Conservation (phyloP, 2,797 vertebrate genomes). For the Heterohyrax brucei region DNA sequence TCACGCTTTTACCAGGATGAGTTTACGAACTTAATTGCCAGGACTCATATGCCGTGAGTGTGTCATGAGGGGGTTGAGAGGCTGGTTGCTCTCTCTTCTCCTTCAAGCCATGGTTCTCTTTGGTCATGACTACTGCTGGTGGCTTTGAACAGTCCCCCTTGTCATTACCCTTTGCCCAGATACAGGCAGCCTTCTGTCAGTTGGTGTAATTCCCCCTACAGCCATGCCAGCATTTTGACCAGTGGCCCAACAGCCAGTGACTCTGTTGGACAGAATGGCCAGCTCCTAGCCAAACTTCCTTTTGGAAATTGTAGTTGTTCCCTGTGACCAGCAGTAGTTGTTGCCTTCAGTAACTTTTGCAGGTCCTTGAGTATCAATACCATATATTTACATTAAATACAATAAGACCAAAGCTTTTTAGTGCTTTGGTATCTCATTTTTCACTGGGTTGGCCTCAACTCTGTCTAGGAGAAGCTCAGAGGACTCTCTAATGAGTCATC, state of each 20-base stretch:
- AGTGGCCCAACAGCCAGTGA: background rate
- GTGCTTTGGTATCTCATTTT: background rate
- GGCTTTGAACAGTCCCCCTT: background rate
- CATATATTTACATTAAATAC: background rate
- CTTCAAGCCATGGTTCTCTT: background rate
- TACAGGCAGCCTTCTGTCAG: background rate
- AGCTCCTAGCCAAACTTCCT: background rate
- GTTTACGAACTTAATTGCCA: too few species aligned
- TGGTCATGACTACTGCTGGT: too few species aligned
- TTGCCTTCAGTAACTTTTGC: background rate
- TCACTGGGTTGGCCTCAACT: background rate
- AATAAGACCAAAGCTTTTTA: background rate
- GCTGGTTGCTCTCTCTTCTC: background rate
- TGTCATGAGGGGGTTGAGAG: background rate
- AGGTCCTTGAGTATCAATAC: background rate
- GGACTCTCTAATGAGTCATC: background rate
- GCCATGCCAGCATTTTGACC: too few species aligned
- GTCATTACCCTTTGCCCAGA: background rate
- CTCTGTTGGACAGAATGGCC: background rate
- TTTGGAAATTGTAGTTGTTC: background rate
- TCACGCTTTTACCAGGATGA: too few species aligned
- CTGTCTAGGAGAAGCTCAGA: background rate
- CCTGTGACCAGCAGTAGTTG: accelerated
- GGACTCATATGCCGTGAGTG: too few species aligned
- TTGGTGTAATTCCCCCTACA: background rate